Conservation (phyloP, 2,888 invertebrate genomes). For the Phasia obesa region DNA sequence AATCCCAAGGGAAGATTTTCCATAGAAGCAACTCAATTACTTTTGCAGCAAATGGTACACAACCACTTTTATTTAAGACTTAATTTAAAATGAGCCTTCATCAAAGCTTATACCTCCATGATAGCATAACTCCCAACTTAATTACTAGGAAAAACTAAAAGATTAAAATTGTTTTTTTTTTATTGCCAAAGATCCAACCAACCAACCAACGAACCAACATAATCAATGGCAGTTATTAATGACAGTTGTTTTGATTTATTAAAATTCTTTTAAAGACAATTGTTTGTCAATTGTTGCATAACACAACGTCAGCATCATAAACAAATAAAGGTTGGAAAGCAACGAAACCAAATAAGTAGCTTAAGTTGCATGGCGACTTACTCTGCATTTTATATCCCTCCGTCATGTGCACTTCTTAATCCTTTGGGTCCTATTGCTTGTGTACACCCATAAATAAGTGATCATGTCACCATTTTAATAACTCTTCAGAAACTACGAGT, state of each 20-base stretch:
- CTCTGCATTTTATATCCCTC: conserved; percentile 20
- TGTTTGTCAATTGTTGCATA: conserved; percentile 46
- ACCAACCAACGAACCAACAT: neutral
- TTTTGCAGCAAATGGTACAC: neutral
- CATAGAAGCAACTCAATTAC: neutral
- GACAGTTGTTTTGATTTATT: conserved; percentile 52
- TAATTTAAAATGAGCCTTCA: neutral
- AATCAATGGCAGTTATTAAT: conserved; percentile 49
- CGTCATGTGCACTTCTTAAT: conserved; percentile 53
- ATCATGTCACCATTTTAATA: conserved; percentile 71
- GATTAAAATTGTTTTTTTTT: conserved; percentile 21
- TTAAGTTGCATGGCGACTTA: neutral
- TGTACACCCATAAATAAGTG: conserved; percentile 70
- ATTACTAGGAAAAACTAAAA: conserved; percentile 42
- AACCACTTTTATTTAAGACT: neutral
- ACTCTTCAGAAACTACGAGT: conserved; percentile 68
- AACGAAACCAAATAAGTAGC: conserved; percentile 30
- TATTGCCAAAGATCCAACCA: conserved; percentile 19
- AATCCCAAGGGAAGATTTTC: neutral
- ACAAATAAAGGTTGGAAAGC: conserved; percentile 2
- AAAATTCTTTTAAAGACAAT: conserved; percentile 51
- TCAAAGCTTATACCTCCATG: conserved; percentile 5
- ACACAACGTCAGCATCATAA: conserved; percentile 6
- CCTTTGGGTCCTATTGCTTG: conserved; percentile 70
- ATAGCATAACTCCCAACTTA: conserved; percentile 23